Conservation (phyloP, 2,888 invertebrate genomes). For the Dermolepida albohirtum region DNA sequence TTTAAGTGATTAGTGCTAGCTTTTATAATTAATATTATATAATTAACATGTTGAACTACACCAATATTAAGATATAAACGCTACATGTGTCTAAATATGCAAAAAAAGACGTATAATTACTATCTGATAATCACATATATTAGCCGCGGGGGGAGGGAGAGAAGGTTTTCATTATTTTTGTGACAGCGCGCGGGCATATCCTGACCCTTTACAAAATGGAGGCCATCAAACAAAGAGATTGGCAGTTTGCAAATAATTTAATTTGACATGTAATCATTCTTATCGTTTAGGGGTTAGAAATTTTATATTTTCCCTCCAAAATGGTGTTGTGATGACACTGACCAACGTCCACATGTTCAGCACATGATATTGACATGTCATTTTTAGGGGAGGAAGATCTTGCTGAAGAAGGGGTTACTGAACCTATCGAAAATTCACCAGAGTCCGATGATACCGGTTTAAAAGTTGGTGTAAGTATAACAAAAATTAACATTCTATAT, state of each 20-base stretch:
- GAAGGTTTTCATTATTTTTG: slow-evolving; percentile 68
- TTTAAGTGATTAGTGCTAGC: slow-evolving; percentile 32
- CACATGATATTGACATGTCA: slow-evolving; percentile 48
- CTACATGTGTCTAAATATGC: slow-evolving; percentile 40
- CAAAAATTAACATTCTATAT: not conserved
- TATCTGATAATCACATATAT: slow-evolving; percentile 59
- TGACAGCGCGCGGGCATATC: slow-evolving; percentile 73
- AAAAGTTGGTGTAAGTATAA: slow-evolving; percentile 67
- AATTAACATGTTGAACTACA: not conserved
- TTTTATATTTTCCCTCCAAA: slow-evolving; percentile 61
- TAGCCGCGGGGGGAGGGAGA: slow-evolving; percentile 59
- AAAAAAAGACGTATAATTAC: slow-evolving; percentile 54
- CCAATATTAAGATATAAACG: not conserved
- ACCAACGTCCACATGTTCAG: slow-evolving; percentile 62
- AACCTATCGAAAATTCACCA: slow-evolving; percentile 76
- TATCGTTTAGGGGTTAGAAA: slow-evolving; percentile 59
- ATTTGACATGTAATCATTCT: slow-evolving; percentile 49
- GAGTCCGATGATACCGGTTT: slow-evolving; percentile 79
- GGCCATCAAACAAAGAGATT: slow-evolving; percentile 82
- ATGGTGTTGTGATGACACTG: slow-evolving; percentile 51
- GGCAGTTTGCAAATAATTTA: slow-evolving; percentile 70
- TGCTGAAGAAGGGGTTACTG: slow-evolving; percentile 75
- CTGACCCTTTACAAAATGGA: slow-evolving; percentile 84
- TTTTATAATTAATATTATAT: slow-evolving; percentile 18
- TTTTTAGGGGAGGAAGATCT: slow-evolving; percentile 75